Percentiles rank a stretch among this genome's conserved stretches.
Evolutionary conservation across 2,888 invertebrate species (phyloP).

Genomic region (Panopea generosa): DNA sequence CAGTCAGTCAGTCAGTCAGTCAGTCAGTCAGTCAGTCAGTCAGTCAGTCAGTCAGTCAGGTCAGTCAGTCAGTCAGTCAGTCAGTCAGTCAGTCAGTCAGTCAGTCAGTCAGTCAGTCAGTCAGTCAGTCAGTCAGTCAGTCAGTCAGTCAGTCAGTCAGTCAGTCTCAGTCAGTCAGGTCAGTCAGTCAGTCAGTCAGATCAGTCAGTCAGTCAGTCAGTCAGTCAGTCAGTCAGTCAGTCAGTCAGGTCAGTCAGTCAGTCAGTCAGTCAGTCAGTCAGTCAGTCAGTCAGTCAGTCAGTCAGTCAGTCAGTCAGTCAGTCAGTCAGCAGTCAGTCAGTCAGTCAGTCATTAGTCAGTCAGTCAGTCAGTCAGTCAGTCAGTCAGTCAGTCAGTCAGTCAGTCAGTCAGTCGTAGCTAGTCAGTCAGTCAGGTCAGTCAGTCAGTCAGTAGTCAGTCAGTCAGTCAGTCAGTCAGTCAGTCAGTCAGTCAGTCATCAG

Average conservation of each 20-base stretch:
- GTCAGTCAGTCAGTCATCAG: too few relatives aligned
- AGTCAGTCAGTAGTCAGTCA: too few relatives aligned
- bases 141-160: slow-evolving; percentile 35
- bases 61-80: slow-evolving; percentile 28
- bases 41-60: slow-evolving; percentile 25
- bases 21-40: slow-evolving; percentile 25
- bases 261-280: slow-evolving; percentile 38
- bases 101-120: slow-evolving; percentile 34
- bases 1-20: slow-evolving; percentile 29
- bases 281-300: slow-evolving; percentile 37
- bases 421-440: too few relatives aligned
- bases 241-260: too few relatives aligned
- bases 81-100: slow-evolving; percentile 32
- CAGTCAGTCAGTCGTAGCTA: slow-evolving; percentile 29
- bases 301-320: slow-evolving; percentile 37
- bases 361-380: slow-evolving; percentile 35
- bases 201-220: slow-evolving; percentile 33
- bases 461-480: too few relatives aligned
- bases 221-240: slow-evolving; percentile 37
- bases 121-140: slow-evolving; percentile 32
- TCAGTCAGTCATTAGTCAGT: too few relatives aligned
- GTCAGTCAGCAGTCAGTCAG: too few relatives aligned
- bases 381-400: slow-evolving; percentile 37
- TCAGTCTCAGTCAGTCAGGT: slow-evolving; percentile 31
- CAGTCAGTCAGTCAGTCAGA: slow-evolving; percentile 28